phyloP scores from a whole-genome alignment of 2,888 invertebrate species.

The Pristionchus arcanus region DNA sequence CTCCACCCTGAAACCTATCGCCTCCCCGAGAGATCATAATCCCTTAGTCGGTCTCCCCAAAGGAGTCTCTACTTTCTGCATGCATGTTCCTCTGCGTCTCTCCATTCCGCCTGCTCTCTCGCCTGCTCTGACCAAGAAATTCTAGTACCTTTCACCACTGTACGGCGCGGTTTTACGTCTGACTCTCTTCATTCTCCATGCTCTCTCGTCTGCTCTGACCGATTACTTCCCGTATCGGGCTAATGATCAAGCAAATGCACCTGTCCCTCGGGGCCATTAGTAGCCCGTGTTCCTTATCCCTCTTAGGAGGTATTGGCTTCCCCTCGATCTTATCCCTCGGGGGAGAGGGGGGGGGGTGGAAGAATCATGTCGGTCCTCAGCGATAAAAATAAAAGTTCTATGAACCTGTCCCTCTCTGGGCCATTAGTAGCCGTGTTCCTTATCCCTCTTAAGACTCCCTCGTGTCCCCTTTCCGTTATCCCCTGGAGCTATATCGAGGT shows the following conservation, averaged over 20 bases:
- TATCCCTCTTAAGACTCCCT: background rate
- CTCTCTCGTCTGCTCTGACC: background rate
- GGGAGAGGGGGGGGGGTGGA: no score
- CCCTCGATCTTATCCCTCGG: background rate
- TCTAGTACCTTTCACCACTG: background rate
- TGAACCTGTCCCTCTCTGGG: constrained; percentile 22
- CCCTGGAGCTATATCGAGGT: background rate
- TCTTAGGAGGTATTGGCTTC: background rate
- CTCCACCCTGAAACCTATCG: no score
- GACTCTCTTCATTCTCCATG: background rate
- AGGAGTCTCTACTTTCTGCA: background rate
- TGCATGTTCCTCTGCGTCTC: background rate
- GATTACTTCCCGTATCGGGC: background rate
- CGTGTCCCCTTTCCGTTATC: background rate
- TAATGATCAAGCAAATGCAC: constrained; percentile 41
- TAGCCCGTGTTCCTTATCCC: background rate
- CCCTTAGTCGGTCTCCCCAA: background rate
- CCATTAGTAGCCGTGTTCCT: background rate
- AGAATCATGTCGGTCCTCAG: no score
- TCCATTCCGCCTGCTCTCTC: background rate
- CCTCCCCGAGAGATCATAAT: background rate
- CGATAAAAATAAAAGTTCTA: no score
- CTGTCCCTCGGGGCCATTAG: constrained; percentile 37
- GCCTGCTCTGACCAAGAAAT: no score
- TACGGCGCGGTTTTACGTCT: background rate